These are phyloP conservation scores for Odobenus rosmarus DNA, from an alignment of 2,113 vertebrate genomes.

Conservation along the genomic window DNA sequence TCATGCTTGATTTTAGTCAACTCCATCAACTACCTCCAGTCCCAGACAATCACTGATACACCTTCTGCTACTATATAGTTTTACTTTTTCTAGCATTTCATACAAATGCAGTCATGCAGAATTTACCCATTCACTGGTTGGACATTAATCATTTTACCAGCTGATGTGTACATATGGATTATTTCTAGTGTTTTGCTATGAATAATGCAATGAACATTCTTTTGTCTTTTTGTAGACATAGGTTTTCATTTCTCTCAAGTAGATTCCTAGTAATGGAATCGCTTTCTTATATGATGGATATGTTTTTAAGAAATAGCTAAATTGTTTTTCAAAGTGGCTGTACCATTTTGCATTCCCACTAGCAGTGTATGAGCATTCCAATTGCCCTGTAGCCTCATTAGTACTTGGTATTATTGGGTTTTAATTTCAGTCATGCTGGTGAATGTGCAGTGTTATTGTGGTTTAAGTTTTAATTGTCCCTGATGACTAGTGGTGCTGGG, in stretches of 20 bases:
- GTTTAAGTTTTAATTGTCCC: not conserved
- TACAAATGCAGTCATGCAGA: not conserved
- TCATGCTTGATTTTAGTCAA: not conserved
- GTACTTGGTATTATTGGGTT: not conserved
- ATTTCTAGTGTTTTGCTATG: slow-evolving; percentile 14
- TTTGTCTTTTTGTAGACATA: not conserved
- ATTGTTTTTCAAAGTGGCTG: not conserved
- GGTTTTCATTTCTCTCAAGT: slow-evolving; percentile 31
- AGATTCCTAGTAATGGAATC: slow-evolving; percentile 20
- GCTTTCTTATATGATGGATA: not conserved
- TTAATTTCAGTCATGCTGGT: not conserved
- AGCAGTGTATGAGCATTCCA: not conserved
- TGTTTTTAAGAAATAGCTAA: slow-evolving; percentile 31
- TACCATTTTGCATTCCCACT: not conserved
- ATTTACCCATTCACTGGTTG: not conserved
- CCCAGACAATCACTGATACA: not conserved
- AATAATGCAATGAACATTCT: not conserved
- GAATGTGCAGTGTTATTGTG: not conserved
- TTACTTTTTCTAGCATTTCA: slow-evolving; percentile 9
- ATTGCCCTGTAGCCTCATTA: not conserved
- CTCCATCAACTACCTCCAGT: not conserved
- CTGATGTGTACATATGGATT: not conserved
- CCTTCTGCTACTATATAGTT: not conserved
- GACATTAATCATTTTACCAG: not conserved
- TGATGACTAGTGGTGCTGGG: not conserved